These are phyloP conservation scores for Ceratitis capitata DNA, from an alignment of 1,140 invertebrate species.

Conservation along the genomic window DNA sequence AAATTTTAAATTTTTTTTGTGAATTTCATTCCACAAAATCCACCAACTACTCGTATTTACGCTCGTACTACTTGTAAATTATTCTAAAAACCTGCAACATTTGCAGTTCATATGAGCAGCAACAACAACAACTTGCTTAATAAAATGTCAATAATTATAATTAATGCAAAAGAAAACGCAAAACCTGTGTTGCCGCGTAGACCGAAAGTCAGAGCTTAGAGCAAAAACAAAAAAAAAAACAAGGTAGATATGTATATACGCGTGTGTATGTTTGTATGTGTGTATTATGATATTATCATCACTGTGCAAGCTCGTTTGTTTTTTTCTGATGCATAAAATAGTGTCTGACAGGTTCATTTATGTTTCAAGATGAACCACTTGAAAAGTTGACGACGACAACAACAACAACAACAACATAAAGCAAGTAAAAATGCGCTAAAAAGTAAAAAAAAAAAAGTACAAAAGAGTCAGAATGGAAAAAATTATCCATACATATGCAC, in stretches of 20 bases:
- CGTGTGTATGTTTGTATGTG: background rate
- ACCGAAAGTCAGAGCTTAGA: background rate
- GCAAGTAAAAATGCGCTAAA: background rate
- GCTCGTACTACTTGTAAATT: background rate
- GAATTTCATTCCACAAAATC: too few species aligned
- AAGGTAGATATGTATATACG: background rate
- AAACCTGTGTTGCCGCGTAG: background rate
- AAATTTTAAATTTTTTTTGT: too few species aligned
- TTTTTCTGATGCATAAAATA: background rate
- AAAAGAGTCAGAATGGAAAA: background rate
- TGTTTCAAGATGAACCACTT: constrained; percentile 31
- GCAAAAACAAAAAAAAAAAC: too few species aligned
- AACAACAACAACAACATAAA: background rate
- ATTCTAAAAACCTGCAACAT: constrained; percentile 21
- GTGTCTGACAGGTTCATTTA: constrained; percentile 24
- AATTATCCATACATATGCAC: background rate
- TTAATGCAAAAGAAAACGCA: background rate
- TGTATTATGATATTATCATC: background rate
- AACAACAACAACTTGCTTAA: background rate
- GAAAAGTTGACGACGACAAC: background rate
- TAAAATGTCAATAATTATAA: background rate
- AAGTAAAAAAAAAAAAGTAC: background rate
- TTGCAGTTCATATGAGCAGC: background rate
- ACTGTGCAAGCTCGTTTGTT: background rate
- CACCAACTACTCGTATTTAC: too few species aligned